Base-by-base conservation (phyloP, 2,113 vertebrate genomes). In the Amblyopsis rosae region DNA sequence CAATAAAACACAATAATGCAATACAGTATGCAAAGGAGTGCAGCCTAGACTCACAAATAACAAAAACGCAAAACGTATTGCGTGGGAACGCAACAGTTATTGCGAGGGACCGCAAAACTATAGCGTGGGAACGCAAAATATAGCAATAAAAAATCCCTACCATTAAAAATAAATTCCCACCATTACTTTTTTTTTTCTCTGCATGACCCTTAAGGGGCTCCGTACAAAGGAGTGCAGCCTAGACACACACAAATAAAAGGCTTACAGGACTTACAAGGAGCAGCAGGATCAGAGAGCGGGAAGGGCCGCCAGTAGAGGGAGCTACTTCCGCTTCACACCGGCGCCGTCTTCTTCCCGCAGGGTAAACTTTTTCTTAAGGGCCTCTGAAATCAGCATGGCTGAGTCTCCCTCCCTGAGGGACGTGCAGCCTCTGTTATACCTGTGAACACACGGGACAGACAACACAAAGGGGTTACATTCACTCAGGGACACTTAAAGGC, bases 381-480 rank as follows among this genome's bases (percentile, higher is more conserved):
- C 96, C 81, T 98, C 96, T 0, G 98, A 98, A 76, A 99, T 99
- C 48, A 98, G 94, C 46, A 92, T 63, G 0, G 96, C 95, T 0
- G 98, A 97, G 85, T 99, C 95, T 50, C 98, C 95, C 67, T 98
- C 96, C 85, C 94, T 95, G 82, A 96, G 62, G 16, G 95, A 93
- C 0, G 89, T 93, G 65, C 95, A 94, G 77, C 78, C 96, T 87
- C 97, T 94, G 72, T 89, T 92, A 82, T 90, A 94, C 82, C 94
- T 94, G 71, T 54, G 79, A 47, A 15, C 19, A 46, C 3, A 64
- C 35, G 64, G 56, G 47, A 55, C 56, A 58, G 17, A 32, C 46
- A 64, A 32, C 6, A 51, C 46, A 63, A 12, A 17, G 41, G 3
- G 45, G 50, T 35, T 12, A 48, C 8, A 49, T 49, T 10, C 26